Evolutionary conservation across 1,140 invertebrate genomes (phyloP), one percentile per base, ranked within the genome.

Genomic region (Habropoda laboriosa): DNA sequence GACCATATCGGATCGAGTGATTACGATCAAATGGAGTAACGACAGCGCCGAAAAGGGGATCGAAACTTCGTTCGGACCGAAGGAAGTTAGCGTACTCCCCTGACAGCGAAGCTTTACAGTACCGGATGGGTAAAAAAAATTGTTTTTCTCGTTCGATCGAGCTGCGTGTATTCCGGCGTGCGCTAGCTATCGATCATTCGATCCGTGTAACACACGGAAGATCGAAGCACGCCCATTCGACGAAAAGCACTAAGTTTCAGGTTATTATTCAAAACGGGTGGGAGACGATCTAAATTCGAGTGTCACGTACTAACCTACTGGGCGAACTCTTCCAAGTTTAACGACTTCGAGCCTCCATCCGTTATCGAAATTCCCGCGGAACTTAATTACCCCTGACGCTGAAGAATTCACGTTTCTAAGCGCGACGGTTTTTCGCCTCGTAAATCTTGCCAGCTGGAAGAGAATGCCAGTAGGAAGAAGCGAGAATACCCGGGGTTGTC

Each of bases 321-420:
- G 4, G 51, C n/a, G 32, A 71, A 58, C 53, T 49, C 32, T 45
- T 40, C 58, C n/a, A 63, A 72, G 61, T 86, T 86, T 78, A 86
- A 86, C 24, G 79, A 85, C 82, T 86, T 75, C 49, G 53, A 27
- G 42, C 40, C 53, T 68, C 67, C 73, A 81, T 84, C 67, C 53
- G 79, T 78, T 84, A 72, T 47, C 67, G 47, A 80, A 60, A 75
- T 80, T 61, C 71, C 45, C 45, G 51, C 45, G 64, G 55, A 82
- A 75, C 74, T 81, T 85, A 85, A 86, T 85, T 86, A 86, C 45
- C 80, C 58, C 6, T 47, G 79, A 81, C 79, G 68, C 81, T 78
- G 79, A 81, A 64, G 61, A 81, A 73, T 61, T 32, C 78, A n/a
- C 57, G 27, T 68, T 77, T 68, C 63, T 51, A 51, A 76, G 47